Evolutionary conservation across 2,888 invertebrate genomes (phyloP), one percentile per base, ranked within the genome.

Genomic region (Pseudanteris insignis): DNA sequence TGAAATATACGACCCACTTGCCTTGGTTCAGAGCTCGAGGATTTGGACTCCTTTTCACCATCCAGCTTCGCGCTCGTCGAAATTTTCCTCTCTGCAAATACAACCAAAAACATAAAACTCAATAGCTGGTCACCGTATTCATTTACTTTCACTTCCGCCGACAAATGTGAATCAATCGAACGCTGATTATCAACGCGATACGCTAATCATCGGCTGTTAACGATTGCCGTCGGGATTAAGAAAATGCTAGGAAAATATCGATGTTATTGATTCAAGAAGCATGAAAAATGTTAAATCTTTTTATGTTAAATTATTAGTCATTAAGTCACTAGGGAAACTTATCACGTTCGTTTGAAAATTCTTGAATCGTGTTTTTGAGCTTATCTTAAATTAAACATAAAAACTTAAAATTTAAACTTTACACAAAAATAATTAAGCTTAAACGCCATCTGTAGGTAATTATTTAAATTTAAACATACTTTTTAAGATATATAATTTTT

Each of bases 11-110:
- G 69, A 46, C 67, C 70, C 60, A 75, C 77, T 74, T 72, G 76
- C 79, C 75, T 71, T 63, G 72, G 67, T 71, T 73, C 75, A 44
- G 58, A 68, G 64, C 65, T 71, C 51, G 63, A 43, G 59, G 68
- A 47, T 65, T 75, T 77, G 51, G 67, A 66, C 47, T 74, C 77
- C 70, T 76, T 78, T 64, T 77, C 77, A 69, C 72, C 74, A 71
- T 78, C 78, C 66, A 70, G 69, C 28, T 70, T 70, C 48, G 65
- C 58, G 61, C 63, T 50, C 48, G 73, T 48, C 26, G 71, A 51
- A 44, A 66, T 72, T 61, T 73, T 79, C 65, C 71, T 74, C 43
- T 79, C 79, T 74, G 71, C 54, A 69, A 60, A 63, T 61, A 38
- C 24, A 33, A 53, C 41, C 36, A 63, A 37, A 57, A 60, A 47